Base-by-base conservation (phyloP, 2,113 vertebrate species). In the Romanogobio albipinnatus region DNA sequence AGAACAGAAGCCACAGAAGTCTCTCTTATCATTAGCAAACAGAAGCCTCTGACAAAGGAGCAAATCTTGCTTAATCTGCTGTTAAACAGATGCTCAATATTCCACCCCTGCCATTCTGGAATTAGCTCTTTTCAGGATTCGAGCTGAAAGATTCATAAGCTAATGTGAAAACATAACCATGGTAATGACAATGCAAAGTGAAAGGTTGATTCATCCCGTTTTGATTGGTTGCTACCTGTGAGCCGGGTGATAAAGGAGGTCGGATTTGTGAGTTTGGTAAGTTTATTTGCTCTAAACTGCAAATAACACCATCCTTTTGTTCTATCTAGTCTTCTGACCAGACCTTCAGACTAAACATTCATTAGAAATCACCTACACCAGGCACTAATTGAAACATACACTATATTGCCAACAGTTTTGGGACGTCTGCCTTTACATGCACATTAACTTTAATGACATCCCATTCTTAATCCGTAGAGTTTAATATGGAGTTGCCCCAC, bases 21-120 rank as follows among this genome's bases (percentile, higher is more conserved):
- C 64, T 81, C 49, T 88, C 93, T 94, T 95, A 94, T 95, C 93
- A 88, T 87, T 84, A 8, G 70, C 88, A 90, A 92, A 91, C 93
- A 94, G 93, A 86, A 92, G 86, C 91, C 88, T 58, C 74, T 68
- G 64, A 94, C 92, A 93, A 93, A 93, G 89, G 88, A 85, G 76
- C 76, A 84, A 85, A 92, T 92, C 90, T 83, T 82, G 81, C 86
- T 90, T 93, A 93, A 94, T 94, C 93, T 93, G 88, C 91, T 89
- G 89, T 91, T 91, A 91, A 93, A 94, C 92, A 95, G 90, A 89
- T 90, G 90, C 86, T 61, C 89, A 76, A 88, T 90, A 90, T 91
- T 91, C 90, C 89, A 82, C 26, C 85, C 92, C 90, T 88, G 81
- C 88, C 90, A 92, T 85, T 83, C 86, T 89, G 89, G 91, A n/a